A percentile compares a stretch with the other conserved stretches of the same genome.
These are phyloP conservation scores for Podotricha telesiphe DNA, from an alignment of 2,888 invertebrate genomes.

Conservation along the genomic window DNA sequence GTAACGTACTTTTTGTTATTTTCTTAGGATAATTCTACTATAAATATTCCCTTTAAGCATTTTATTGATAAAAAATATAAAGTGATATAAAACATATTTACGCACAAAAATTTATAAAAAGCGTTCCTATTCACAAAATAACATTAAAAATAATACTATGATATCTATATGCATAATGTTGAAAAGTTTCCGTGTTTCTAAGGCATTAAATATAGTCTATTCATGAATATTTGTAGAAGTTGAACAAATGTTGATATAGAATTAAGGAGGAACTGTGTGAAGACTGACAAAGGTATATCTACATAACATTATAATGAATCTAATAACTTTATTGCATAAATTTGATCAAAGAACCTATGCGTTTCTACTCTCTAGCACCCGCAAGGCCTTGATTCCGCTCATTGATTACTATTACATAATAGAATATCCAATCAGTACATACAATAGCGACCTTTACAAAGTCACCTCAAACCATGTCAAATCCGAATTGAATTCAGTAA, in stretches of 20 bases:
- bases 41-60: background rate
- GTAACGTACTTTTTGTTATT: constrained; percentile 1
- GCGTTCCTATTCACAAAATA: background rate
- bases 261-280: background rate
- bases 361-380: too few relatives aligned
- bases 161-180: background rate
- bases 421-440: background rate
- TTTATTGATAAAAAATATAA: background rate
- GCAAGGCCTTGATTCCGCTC: background rate
- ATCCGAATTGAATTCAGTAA: constrained; percentile 23
- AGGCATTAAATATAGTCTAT: too few relatives aligned
- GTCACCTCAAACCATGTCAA: constrained; percentile 23
- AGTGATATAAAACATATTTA: too few relatives aligned
- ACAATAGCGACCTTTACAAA: constrained; percentile 16
- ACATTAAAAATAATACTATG: background rate
- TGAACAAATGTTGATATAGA: background rate
- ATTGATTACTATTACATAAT: constrained; percentile 10
- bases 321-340: too few relatives aligned
- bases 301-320: too few relatives aligned
- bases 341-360: too few relatives aligned
- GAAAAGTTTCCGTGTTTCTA: too few relatives aligned
- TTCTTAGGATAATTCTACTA: background rate
- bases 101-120: too few relatives aligned
- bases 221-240: background rate
- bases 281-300: background rate